Evolutionary conservation across 2,888 invertebrate species (phyloP).

Genomic region (Oscheius onirici): DNA sequence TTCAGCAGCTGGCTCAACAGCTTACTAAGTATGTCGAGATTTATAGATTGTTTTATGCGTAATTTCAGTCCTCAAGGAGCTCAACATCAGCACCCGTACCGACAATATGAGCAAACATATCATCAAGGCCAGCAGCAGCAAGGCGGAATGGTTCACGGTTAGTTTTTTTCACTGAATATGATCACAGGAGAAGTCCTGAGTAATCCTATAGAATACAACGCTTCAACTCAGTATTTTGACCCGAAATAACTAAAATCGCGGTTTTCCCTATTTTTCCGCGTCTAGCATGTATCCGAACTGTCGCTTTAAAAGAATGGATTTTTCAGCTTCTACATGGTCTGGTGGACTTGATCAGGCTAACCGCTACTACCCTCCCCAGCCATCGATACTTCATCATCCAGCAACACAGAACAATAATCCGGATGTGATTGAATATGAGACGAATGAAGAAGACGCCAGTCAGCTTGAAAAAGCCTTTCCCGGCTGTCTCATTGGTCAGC

Average conservation of each 20-base stretch:
- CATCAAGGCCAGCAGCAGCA: neutral
- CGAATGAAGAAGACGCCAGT: too few species aligned
- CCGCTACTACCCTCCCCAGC: neutral
- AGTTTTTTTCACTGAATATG: neutral
- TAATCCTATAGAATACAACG: too few species aligned
- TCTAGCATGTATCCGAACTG: too few species aligned
- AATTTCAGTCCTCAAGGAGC: neutral
- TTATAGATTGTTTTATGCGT: neutral
- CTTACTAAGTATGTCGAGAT: neutral
- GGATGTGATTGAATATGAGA: too few species aligned
- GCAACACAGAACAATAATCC: too few species aligned
- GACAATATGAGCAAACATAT: neutral
- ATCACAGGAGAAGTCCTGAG: too few species aligned
- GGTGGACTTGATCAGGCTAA: conserved; percentile 8
- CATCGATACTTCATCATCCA: neutral
- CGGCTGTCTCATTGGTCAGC: too few species aligned
- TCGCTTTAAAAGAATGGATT: too few species aligned
- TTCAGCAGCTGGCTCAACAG: neutral
- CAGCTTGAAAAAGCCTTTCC: too few species aligned
- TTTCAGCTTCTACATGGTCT: conserved; percentile 10
- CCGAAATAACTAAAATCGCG: too few species aligned
- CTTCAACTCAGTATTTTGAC: too few species aligned
- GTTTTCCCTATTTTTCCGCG: too few species aligned
- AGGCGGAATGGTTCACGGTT: conserved; percentile 10
- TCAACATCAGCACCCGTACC: neutral